These are phyloP conservation scores for Nephrotoma flavescens DNA, from an alignment of 2,888 invertebrate species.

Conservation along the genomic window DNA sequence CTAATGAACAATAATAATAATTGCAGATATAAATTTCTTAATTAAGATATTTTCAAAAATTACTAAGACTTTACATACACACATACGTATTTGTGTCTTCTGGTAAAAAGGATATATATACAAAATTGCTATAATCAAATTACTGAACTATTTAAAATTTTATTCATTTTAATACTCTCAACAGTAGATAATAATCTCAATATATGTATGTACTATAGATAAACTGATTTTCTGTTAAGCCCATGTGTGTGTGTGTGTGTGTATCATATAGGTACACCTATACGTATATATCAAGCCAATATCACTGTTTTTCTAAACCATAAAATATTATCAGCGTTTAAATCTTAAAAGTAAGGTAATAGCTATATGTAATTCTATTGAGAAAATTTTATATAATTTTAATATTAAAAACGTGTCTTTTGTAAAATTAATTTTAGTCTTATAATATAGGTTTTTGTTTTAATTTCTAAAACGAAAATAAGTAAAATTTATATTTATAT, in stretches of 20 bases:
- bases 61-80: neutral
- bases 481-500: neutral
- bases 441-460: neutral
- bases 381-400: neutral
- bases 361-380: neutral
- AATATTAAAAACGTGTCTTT: neutral
- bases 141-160: neutral
- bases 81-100: neutral
- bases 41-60: neutral
- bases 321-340: neutral
- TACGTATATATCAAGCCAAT: neutral
- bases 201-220: neutral
- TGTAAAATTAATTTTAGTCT: neutral
- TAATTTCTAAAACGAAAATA: neutral
- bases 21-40: neutral
- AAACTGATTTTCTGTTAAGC: neutral
- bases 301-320: neutral
- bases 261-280: neutral
- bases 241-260: neutral
- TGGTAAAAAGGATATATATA: neutral
- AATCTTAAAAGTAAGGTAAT: neutral
- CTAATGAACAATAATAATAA: neutral
- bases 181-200: neutral
- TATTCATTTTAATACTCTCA: neutral
- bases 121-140: neutral